phyloP scores from a whole-genome alignment of 2,888 invertebrate species.

The Nephrotoma guestfalica region DNA sequence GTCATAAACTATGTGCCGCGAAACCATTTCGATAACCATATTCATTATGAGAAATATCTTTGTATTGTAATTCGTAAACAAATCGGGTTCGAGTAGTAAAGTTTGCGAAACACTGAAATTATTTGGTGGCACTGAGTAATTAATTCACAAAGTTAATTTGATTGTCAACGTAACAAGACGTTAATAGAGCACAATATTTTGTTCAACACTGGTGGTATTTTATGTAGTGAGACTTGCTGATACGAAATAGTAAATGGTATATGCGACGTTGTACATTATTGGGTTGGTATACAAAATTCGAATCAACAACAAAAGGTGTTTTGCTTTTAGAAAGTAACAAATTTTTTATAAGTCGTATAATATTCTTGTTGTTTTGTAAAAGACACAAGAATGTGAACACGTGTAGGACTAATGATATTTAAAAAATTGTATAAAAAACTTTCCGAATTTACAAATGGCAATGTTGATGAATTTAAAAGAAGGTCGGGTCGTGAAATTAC shows the following conservation, averaged over 20 bases:
- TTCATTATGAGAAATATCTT: too few species aligned
- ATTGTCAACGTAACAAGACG: neutral
- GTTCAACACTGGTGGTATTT: too few species aligned
- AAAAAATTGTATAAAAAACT: too few species aligned
- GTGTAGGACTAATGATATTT: too few species aligned
- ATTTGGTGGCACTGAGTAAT: neutral
- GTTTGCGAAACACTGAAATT: too few species aligned
- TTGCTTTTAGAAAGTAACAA: neutral
- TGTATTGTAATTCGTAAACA: too few species aligned
- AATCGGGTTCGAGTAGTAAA: too few species aligned
- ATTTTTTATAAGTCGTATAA: neutral
- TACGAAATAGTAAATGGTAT: neutral
- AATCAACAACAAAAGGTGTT: neutral
- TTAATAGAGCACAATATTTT: neutral
- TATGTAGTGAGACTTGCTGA: too few species aligned
- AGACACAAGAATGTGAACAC: neutral
- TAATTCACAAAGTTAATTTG: neutral
- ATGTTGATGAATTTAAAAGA: too few species aligned
- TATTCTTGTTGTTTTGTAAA: neutral
- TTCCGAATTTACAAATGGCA: too few species aligned
- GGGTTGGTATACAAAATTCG: neutral
- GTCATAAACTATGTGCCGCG: neutral
- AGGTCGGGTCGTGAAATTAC: too few species aligned
- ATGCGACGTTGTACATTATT: neutral
- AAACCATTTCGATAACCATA: neutral